Percentiles rank a stretch among this genome's conserved stretches.
Conservation (phyloP, 2,797 vertebrate genomes). For the Vespertilio murinus region DNA sequence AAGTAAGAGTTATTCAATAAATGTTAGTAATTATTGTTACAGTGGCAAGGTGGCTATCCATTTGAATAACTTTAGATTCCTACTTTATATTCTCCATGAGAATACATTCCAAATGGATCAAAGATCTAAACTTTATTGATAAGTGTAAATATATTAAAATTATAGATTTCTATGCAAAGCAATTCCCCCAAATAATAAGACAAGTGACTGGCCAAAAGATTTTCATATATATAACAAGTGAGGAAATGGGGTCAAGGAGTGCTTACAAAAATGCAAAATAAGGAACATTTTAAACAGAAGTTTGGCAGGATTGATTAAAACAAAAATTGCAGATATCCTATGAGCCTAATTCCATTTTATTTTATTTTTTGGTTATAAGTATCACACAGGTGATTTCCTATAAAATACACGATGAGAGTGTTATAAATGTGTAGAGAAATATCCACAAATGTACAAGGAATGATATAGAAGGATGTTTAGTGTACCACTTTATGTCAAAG, state of each 20-base stretch:
- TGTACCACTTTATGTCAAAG: neutral
- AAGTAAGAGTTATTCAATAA: conserved; percentile 10
- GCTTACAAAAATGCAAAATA: neutral
- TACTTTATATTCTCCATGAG: neutral
- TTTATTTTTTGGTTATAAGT: neutral
- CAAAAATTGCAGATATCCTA: neutral
- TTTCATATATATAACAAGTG: neutral
- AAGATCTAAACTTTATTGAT: neutral
- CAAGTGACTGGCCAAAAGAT: neutral
- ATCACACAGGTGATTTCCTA: neutral
- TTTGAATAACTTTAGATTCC: neutral
- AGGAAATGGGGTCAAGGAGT: neutral
- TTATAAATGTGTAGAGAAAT: neutral
- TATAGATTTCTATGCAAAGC: neutral
- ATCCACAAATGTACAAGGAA: neutral
- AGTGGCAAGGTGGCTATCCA: neutral
- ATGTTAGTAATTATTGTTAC: neutral
- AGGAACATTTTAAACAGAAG: neutral
- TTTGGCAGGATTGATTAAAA: neutral
- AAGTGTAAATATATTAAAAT: conserved; percentile 16
- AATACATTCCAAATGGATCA: neutral
- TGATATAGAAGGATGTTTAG: neutral
- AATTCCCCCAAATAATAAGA: neutral
- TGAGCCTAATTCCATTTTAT: neutral
- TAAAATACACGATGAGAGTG: neutral